Percentiles rank a stretch among this genome's conserved stretches.
Conservation (phyloP, 2,888 invertebrate species). For the Philopedon plagiatum region DNA sequence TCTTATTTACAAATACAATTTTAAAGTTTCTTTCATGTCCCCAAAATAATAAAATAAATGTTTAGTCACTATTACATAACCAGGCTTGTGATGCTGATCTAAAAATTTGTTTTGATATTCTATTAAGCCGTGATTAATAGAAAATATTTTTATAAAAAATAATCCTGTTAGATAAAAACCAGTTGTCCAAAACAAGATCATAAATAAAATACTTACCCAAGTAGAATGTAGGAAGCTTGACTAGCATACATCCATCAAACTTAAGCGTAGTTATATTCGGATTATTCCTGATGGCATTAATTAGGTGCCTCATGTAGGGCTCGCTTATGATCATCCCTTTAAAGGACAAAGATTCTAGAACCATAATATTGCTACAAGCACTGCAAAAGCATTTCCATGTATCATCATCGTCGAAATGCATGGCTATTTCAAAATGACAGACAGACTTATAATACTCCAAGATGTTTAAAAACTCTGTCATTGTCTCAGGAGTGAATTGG, state of each 20-base stretch:
- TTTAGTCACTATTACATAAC: too few relatives aligned
- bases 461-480: constrained; percentile 64
- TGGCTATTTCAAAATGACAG: constrained; percentile 61
- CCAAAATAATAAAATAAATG: too few relatives aligned
- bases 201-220: constrained; percentile 58
- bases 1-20: too few relatives aligned
- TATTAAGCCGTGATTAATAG: too few relatives aligned
- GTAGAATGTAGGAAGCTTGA: constrained; percentile 62
- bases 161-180: background rate
- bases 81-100: too few relatives aligned
- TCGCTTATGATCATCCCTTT: constrained; percentile 62
- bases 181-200: background rate
- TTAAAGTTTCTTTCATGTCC: too few relatives aligned
- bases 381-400: constrained; percentile 63
- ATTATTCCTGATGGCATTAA: constrained; percentile 61
- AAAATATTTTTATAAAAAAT: too few relatives aligned
- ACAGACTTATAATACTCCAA: constrained; percentile 64
- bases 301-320: constrained; percentile 60
- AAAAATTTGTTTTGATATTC: too few relatives aligned
- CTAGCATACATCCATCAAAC: constrained; percentile 62
- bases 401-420: constrained; percentile 62
- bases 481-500: constrained; percentile 61
- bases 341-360: constrained; percentile 61
- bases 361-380: constrained; percentile 59
- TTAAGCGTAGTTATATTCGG: constrained; percentile 61